These are phyloP conservation scores for Fregata magnificens DNA, from an alignment of 2,113 vertebrate species.

Conservation along the genomic window DNA sequence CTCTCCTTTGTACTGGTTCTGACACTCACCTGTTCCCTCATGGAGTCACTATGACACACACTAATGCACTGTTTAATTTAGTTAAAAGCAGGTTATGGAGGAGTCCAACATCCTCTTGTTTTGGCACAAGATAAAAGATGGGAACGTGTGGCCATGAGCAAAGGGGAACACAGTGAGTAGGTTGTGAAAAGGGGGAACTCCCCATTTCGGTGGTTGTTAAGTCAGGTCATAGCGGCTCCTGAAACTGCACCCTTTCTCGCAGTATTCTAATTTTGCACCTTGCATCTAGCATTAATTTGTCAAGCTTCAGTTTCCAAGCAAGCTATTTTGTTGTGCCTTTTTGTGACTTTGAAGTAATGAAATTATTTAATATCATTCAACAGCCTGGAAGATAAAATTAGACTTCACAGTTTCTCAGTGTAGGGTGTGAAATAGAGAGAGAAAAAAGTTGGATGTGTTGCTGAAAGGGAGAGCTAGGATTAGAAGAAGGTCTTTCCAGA, in stretches of 20 bases:
- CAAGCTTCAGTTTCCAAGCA: background rate
- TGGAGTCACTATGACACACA: background rate
- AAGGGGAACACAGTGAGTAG: background rate
- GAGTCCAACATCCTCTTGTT: background rate
- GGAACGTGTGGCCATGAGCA: background rate
- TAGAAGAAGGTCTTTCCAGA: background rate
- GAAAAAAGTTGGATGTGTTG: background rate
- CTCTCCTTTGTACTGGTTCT: background rate
- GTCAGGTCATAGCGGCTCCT: background rate
- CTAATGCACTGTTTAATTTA: background rate
- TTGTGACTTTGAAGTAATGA: background rate
- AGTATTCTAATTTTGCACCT: background rate
- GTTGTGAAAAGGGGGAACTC: background rate
- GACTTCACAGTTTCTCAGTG: background rate
- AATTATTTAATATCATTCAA: background rate
- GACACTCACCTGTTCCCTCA: background rate
- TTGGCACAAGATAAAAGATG: background rate
- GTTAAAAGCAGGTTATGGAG: background rate
- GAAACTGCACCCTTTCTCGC: background rate
- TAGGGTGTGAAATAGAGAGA: background rate
- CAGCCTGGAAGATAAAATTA: constrained; percentile 1
- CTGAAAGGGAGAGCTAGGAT: background rate
- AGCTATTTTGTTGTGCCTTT: background rate
- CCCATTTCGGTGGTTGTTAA: accelerated
- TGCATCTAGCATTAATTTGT: background rate